Percentiles rank a stretch among this genome's conserved stretches.
Evolutionary conservation across 2,113 vertebrate genomes (phyloP).

Genomic region (Echinops telfairi): DNA sequence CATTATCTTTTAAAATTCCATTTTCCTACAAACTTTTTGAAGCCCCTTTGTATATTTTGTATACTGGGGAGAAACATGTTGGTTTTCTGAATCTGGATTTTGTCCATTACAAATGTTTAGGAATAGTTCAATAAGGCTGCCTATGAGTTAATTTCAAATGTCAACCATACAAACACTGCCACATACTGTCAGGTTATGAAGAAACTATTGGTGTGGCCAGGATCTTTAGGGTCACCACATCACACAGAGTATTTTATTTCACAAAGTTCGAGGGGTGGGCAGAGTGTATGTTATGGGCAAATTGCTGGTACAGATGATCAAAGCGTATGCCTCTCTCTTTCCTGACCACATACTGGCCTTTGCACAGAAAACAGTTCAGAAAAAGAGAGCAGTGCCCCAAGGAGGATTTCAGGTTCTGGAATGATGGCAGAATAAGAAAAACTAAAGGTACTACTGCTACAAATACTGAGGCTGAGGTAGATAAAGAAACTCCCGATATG

Average conservation of each 20-base stretch:
- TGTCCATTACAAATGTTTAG: constrained; percentile 2
- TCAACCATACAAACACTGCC: neutral
- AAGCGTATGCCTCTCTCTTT: neutral
- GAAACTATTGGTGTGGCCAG: neutral
- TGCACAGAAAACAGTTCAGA: neutral
- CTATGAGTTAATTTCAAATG: constrained; percentile 1
- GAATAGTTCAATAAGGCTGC: neutral
- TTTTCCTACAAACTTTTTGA: no score
- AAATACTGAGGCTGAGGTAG: neutral
- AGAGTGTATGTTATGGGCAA: neutral
- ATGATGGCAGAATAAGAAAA: neutral
- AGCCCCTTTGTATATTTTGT: constrained; percentile 26
- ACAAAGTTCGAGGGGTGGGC: neutral
- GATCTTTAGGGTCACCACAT: neutral
- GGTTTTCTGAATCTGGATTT: constrained; percentile 38
- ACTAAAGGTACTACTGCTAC: neutral
- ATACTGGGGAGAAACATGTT: neutral
- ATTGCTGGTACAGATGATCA: neutral
- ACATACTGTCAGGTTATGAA: neutral
- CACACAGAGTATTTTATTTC: neutral
- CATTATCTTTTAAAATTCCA: no score
- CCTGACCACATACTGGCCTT: neutral
- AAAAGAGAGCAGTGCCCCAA: neutral
- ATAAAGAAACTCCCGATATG: neutral
- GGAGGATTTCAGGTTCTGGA: neutral